Evolutionary conservation across 2,797 vertebrate species (phyloP).

Genomic region (Lacerta viridis): DNA sequence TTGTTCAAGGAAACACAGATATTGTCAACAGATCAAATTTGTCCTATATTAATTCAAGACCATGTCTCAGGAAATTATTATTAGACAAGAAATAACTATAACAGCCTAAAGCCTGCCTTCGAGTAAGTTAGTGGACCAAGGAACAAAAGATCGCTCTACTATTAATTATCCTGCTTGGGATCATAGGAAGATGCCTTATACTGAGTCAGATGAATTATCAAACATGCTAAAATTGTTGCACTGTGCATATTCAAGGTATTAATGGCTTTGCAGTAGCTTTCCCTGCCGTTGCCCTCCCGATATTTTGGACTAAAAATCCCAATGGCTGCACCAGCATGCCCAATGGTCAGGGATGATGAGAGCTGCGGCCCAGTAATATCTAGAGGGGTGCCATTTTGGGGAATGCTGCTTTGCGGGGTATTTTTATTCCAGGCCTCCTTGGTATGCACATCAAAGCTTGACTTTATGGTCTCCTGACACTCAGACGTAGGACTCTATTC

Average conservation of each 20-base stretch:
- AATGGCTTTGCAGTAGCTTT: not conserved
- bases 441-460: not conserved
- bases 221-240: constrained; percentile 4
- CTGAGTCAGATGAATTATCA: not conserved
- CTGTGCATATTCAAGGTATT: not conserved
- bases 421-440: not conserved
- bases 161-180: not conserved
- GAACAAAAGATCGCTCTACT: not conserved
- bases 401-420: not conserved
- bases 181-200: too few species aligned
- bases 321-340: too few species aligned
- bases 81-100: not conserved
- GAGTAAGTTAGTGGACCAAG: constrained; percentile 1
- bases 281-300: too few species aligned
- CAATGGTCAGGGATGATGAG: too few species aligned
- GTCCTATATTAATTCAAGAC: not conserved
- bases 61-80: not conserved
- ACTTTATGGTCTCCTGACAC: not conserved
- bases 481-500: not conserved
- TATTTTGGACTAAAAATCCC: too few species aligned
- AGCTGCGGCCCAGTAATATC: too few species aligned
- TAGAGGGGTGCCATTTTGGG: too few species aligned
- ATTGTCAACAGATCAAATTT: not conserved
- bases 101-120: not conserved
- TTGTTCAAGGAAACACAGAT: not conserved